A percentile compares a stretch with the other conserved stretches of the same genome.
phyloP scores from a whole-genome alignment of 2,113 vertebrate genomes.

The Paramormyrops kingsleyae region DNA sequence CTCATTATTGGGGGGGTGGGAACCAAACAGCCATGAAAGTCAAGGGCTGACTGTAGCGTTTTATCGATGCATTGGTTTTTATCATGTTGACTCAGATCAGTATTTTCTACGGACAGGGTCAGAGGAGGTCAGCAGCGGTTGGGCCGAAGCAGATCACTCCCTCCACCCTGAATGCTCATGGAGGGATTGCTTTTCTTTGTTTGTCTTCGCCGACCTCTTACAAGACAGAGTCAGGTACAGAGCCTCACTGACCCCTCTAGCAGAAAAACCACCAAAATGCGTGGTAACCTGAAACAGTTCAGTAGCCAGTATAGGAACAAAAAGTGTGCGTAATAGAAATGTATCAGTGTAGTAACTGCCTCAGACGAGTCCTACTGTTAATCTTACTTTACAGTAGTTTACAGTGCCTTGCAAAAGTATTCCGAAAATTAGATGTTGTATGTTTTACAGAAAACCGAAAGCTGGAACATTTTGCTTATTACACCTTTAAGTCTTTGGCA shows the following conservation, averaged over 20 bases:
- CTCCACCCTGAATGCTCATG: not conserved
- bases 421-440: not conserved
- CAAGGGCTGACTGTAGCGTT: not conserved
- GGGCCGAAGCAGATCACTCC: not conserved
- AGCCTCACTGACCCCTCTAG: not conserved
- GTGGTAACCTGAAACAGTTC: not conserved
- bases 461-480: not conserved
- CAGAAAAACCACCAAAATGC: not conserved
- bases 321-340: not conserved
- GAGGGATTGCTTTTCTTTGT: not conserved
- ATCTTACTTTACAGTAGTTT: not conserved
- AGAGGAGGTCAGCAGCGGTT: not conserved
- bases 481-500: not conserved
- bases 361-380: not conserved
- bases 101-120: constrained; percentile 1
- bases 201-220: not conserved
- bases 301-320: not conserved
- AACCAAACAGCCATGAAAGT: not conserved
- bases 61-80: not conserved
- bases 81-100: not conserved
- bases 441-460: not conserved
- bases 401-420: not conserved
- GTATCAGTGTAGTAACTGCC: not conserved
- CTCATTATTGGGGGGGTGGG: not conserved
- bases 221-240: constrained; percentile 18